Evolutionary conservation across 2,113 vertebrate genomes (phyloP).

Genomic region (Centropus bengalensis): DNA sequence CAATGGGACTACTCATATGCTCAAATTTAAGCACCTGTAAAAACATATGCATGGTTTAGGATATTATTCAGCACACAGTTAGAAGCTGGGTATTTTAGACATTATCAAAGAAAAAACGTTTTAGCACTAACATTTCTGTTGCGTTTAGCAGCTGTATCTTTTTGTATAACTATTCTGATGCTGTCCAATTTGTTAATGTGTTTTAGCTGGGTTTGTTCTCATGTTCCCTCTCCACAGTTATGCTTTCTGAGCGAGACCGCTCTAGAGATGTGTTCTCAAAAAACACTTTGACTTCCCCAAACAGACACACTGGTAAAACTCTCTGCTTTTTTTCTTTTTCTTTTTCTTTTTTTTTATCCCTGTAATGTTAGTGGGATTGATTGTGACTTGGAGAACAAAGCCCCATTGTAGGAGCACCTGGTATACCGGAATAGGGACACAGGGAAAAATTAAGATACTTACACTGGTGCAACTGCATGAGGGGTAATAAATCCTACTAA

Average conservation of each 20-base stretch:
- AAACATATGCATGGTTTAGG: not conserved
- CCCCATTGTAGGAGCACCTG: not conserved
- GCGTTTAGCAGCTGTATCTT: not conserved
- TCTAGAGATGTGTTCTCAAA: not conserved
- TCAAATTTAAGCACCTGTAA: conserved; percentile 49
- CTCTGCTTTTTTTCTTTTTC: not conserved
- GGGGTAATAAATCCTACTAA: conserved; percentile 24
- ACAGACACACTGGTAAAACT: not conserved
- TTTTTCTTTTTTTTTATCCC: too few relatives aligned
- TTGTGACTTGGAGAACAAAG: not conserved
- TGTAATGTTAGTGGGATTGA: not conserved
- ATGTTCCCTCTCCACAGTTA: not conserved
- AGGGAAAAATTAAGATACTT: conserved; percentile 15
- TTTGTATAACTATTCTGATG: not conserved
- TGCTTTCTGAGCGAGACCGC: not conserved
- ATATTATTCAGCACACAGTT: conserved; percentile 45
- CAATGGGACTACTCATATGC: conserved; percentile 4
- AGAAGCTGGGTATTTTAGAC: not conserved
- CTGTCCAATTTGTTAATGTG: not conserved
- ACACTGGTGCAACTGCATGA: not conserved
- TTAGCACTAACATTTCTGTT: not conserved
- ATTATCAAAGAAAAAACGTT: not conserved
- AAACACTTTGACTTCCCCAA: not conserved
- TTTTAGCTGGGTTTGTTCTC: not conserved
- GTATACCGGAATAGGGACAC: not conserved